Percentiles rank a stretch among this genome's conserved stretches.
phyloP scores from a whole-genome alignment of 2,888 invertebrate species.

The Seira sanloemensis region DNA sequence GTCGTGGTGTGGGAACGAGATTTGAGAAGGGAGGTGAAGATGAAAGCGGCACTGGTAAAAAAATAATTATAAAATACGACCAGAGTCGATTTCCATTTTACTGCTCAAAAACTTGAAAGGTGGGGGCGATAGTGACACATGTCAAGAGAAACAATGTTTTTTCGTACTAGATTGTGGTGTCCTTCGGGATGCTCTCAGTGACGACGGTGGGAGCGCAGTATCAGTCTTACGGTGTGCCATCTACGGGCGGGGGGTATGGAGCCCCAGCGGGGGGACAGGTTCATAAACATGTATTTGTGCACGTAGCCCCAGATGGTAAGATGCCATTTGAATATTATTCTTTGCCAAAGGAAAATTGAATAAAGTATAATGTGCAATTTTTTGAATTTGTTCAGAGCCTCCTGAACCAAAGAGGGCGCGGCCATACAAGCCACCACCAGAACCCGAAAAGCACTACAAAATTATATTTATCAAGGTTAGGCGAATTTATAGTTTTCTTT shows the following conservation, averaged over 20 bases:
- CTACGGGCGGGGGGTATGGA: slow-evolving; percentile 31
- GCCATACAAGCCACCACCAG: slow-evolving; percentile 62
- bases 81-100: not conserved
- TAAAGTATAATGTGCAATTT: no score
- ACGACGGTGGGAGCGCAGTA: slow-evolving; percentile 23
- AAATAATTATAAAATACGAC: not conserved
- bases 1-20: no score
- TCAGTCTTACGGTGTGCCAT: slow-evolving; percentile 41
- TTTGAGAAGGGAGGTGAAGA: slow-evolving; percentile 29
- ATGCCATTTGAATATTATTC: not conserved
- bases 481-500: slow-evolving; percentile 8
- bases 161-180: slow-evolving; percentile 21
- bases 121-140: not conserved
- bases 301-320: slow-evolving; percentile 56
- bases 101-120: not conserved
- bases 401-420: slow-evolving; percentile 52
- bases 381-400: slow-evolving; percentile 28
- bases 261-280: slow-evolving; percentile 35
- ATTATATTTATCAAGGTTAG: slow-evolving; percentile 67
- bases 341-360: not conserved
- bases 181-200: slow-evolving; percentile 36
- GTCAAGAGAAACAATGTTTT: not conserved
- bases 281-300: slow-evolving; percentile 61
- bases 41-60: slow-evolving; percentile 49
- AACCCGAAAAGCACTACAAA: slow-evolving; percentile 69